phyloP scores from a whole-genome alignment of 1,140 invertebrate genomes.

The Penaeus vannamei region DNA sequence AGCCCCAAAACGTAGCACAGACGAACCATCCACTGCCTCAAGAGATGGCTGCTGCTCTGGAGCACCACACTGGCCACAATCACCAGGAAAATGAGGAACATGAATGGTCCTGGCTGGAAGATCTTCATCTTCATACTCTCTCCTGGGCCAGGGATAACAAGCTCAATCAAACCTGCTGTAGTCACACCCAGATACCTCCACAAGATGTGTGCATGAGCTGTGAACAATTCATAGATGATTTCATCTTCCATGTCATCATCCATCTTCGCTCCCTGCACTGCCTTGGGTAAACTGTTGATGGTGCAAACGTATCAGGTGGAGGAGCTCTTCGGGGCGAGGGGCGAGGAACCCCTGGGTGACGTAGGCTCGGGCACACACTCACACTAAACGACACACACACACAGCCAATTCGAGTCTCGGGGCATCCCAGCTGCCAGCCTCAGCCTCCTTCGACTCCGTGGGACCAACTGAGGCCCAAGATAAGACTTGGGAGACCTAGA shows the following conservation, averaged over 20 bases:
- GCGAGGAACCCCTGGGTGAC: no score
- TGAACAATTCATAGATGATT: slow-evolving; percentile 57
- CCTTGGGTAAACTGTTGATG: no score
- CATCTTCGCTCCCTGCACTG: slow-evolving; percentile 23
- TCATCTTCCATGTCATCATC: slow-evolving; percentile 61
- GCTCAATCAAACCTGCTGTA: slow-evolving; percentile 35
- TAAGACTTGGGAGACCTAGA: no score
- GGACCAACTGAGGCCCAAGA: no score
- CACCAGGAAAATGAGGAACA: slow-evolving; percentile 60
- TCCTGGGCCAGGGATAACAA: slow-evolving; percentile 40
- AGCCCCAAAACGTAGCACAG: slow-evolving; percentile 43
- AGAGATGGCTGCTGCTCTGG: slow-evolving; percentile 50
- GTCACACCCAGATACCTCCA: slow-evolving; percentile 51
- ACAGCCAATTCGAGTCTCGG: no score
- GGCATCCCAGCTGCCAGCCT: no score
- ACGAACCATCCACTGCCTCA: slow-evolving; percentile 28
- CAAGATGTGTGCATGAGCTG: slow-evolving; percentile 49
- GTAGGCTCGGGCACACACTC: no score
- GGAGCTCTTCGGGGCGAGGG: no score
- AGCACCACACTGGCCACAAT: slow-evolving; percentile 51
- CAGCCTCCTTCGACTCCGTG: no score
- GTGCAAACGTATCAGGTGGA: no score
- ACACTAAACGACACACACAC: no score
- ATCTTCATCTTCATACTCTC: slow-evolving; percentile 49
- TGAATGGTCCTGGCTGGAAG: slow-evolving; percentile 49